A percentile compares a stretch with the other conserved stretches of the same genome.
Conservation (phyloP, 1,140 invertebrate species). For the Arion vulgaris region DNA sequence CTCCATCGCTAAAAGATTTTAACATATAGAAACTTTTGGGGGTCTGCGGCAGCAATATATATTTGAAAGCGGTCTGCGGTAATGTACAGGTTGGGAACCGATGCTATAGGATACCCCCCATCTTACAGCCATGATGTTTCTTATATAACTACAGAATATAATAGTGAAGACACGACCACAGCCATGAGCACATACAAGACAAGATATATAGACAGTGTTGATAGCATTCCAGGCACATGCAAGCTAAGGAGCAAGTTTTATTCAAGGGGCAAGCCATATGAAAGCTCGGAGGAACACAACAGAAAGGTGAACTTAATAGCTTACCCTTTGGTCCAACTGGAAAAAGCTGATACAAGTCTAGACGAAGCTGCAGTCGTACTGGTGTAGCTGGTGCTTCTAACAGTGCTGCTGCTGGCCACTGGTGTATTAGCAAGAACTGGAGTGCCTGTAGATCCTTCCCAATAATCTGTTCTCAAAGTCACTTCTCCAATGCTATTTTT, state of each 20-base stretch:
- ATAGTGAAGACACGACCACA: too few relatives aligned
- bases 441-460: slow-evolving; percentile 81
- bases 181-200: too few relatives aligned
- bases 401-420: slow-evolving; percentile 22
- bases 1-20: too few relatives aligned
- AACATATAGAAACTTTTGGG: too few relatives aligned
- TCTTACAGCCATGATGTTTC: too few relatives aligned
- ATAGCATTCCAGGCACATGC: not conserved
- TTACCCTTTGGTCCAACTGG: slow-evolving; percentile 37
- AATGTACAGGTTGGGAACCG: too few relatives aligned
- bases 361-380: slow-evolving; percentile 1
- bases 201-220: too few relatives aligned
- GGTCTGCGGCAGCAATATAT: too few relatives aligned
- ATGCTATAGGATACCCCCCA: too few relatives aligned
- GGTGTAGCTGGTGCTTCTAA: slow-evolving; percentile 17
- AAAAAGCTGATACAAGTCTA: slow-evolving; percentile 10
- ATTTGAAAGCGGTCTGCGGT: too few relatives aligned
- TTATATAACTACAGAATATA: too few relatives aligned
- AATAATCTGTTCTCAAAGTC: slow-evolving; percentile 91
- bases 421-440: slow-evolving; percentile 55
- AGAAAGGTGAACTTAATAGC: not conserved
- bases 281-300: not conserved
- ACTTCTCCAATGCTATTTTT: slow-evolving; percentile 90
- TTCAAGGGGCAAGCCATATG: not conserved
- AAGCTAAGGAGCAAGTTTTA: not conserved